Conservation (phyloP, 2,888 invertebrate species). For the Lasioglossum villosulum region DNA sequence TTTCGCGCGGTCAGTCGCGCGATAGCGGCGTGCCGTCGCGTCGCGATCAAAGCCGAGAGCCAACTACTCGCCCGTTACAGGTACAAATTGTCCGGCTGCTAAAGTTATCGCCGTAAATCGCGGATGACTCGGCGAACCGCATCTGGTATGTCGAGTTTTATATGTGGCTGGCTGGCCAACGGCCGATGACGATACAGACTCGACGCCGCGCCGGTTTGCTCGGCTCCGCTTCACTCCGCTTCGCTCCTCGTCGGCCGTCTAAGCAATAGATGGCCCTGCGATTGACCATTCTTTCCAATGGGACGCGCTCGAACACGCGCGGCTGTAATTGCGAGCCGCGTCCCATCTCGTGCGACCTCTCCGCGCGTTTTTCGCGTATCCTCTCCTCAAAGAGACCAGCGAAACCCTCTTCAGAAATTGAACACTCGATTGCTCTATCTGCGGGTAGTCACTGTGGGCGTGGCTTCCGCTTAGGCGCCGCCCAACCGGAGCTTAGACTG, state of each 20-base stretch:
- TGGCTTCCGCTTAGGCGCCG: background rate
- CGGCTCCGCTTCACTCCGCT: background rate
- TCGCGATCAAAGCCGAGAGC: slow-evolving; percentile 20
- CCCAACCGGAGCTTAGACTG: background rate
- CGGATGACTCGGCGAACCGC: slow-evolving; percentile 78
- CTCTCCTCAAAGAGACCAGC: background rate
- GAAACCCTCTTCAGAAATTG: background rate
- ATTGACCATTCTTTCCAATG: slow-evolving; percentile 24
- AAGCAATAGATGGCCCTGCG: slow-evolving; percentile 43
- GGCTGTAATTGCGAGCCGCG: slow-evolving; percentile 25
- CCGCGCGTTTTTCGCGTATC: slow-evolving; percentile 9
- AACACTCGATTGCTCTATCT: background rate
- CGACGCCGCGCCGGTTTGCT: slow-evolving; percentile 13
- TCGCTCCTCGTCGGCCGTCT: slow-evolving; percentile 22
- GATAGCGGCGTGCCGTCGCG: slow-evolving; percentile 29
- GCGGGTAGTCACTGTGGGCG: background rate
- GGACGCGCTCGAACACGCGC: slow-evolving; percentile 19
- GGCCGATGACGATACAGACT: slow-evolving; percentile 38
- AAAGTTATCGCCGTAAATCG: slow-evolving; percentile 81
- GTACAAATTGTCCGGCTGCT: slow-evolving; percentile 80
- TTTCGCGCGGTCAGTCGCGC: slow-evolving; percentile 28
- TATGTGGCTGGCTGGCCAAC: slow-evolving; percentile 32
- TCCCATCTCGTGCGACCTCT: slow-evolving; percentile 3
- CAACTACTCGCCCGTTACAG: slow-evolving; percentile 67
- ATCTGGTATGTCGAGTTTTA: slow-evolving; percentile 79